Percentiles rank a stretch among this genome's conserved stretches.
Evolutionary conservation across 2,797 vertebrate genomes (phyloP).

Genomic region (Sebastolobus alascanus): DNA sequence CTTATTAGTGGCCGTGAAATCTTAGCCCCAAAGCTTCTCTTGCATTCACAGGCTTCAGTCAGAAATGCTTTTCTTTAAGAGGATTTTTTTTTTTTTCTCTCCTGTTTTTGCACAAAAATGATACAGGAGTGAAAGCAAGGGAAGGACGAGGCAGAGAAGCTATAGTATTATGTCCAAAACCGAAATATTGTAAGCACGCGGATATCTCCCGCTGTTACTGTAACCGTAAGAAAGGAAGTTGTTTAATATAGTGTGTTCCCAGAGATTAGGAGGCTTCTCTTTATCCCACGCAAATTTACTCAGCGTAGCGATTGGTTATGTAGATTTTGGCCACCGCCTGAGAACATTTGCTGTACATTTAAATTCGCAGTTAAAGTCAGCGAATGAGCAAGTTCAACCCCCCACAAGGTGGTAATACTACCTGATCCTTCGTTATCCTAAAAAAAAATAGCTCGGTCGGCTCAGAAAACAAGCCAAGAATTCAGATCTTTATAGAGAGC

Average conservation of each 20-base stretch:
- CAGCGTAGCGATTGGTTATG: constrained; percentile 6
- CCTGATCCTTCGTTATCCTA: constrained; percentile 31
- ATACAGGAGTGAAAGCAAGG: constrained; percentile 12
- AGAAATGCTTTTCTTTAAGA: constrained; percentile 62
- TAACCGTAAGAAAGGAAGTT: constrained; percentile 16
- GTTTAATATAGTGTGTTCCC: constrained; percentile 25
- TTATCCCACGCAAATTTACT: constrained; percentile 44
- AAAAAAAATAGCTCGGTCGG: constrained; percentile 30
- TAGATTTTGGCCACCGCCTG: constrained; percentile 34
- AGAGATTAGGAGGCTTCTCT: constrained; percentile 43
- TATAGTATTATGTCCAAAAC: constrained; percentile 20
- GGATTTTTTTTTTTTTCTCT: constrained; percentile 38
- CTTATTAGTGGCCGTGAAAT: constrained; percentile 84
- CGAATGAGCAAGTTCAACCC: constrained; percentile 18
- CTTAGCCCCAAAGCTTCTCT: constrained; percentile 73
- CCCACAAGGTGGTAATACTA: constrained; percentile 9
- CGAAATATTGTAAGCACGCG: constrained; percentile 10
- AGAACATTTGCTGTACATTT: constrained; percentile 34
- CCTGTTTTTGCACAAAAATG: constrained; percentile 31
- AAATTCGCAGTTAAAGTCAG: constrained; percentile 29
- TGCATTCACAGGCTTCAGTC: constrained; percentile 69
- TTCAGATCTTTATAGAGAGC: constrained; percentile 2
- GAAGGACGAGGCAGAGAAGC: constrained; percentile 20
- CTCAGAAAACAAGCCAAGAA: constrained; percentile 33
- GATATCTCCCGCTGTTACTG: constrained; percentile 32